Base-by-base conservation (phyloP, 2,888 invertebrate species). In the Phlogophora meticulosa region DNA sequence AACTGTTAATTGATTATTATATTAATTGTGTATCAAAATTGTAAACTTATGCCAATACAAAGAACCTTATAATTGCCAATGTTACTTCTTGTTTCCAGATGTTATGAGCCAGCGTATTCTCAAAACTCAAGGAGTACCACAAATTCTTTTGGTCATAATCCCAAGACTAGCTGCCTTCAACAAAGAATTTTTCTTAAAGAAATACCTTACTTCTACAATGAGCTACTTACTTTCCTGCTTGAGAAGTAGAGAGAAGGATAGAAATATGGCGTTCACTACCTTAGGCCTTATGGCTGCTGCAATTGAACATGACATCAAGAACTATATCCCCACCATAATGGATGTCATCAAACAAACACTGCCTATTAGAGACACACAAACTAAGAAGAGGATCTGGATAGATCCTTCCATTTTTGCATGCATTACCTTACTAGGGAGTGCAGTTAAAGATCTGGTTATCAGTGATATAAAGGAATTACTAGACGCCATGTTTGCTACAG, bases 151-250 rank as follows among this genome's bases (percentile, higher is more conserved):
- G 65, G 97, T 97, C 43, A 97, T 99, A 53, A 95, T 99, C 69
- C 99, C 99, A 0, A 96, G 99, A 77, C 93, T 99, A 58, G 99
- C 99, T 7, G 98, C 99, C n/a, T 99, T 99, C 86, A 97, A 98
- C 89, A 97, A 97, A 69, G 97, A 97, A 7, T 96, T 96, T 65
- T 99, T 99, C 88, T 96, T 97, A 0, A 96, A 96, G 65, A 97
- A 97, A 80, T 97, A 98, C 90, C 93, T 98, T 0, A 96, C 96
- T 45, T 96, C 96, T 0, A 97, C 98, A 0, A 97, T 99, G 93
- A 96, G 96, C 75, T 98, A 98, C 90, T 94, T 99, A 64, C 93
- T 99, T 53, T 94, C 96, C 22, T 98, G 97, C 38, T 92, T 99
- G 56, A 96, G 97, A 48, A 97, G 98, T 20, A 96, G 98, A 78